Percentiles rank a stretch among this genome's conserved stretches.
phyloP scores from a whole-genome alignment of 2,797 vertebrate species.

The Columba guinea region DNA sequence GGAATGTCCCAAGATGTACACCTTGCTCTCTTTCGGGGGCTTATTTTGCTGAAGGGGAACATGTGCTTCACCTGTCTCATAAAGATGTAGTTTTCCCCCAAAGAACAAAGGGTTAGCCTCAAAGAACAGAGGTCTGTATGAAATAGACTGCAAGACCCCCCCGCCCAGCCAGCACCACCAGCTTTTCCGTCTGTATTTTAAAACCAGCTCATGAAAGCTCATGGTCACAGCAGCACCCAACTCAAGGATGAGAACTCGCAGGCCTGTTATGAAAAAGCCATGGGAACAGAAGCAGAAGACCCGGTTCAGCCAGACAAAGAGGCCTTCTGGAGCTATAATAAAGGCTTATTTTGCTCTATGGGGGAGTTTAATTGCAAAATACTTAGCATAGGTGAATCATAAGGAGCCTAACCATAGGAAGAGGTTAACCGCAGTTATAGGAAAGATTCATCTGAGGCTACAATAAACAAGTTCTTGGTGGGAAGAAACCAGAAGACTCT shows the following conservation, averaged over 20 bases:
- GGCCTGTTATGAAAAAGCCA: slow-evolving; percentile 5
- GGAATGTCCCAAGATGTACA: accelerated
- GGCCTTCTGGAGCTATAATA: slow-evolving; percentile 45
- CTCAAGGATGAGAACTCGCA: background rate
- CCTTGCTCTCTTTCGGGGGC: background rate
- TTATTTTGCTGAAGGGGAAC: background rate
- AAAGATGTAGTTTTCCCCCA: background rate
- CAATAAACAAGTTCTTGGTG: slow-evolving; percentile 50
- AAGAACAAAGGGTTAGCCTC: background rate
- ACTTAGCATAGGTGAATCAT: slow-evolving; percentile 64
- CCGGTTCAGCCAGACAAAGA: slow-evolving; percentile 56
- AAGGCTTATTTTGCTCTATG: slow-evolving; percentile 56
- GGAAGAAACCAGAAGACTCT: slow-evolving; percentile 31
- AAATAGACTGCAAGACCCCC: background rate
- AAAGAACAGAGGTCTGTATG: background rate
- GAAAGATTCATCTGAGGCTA: slow-evolving; percentile 58
- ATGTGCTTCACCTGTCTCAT: background rate
- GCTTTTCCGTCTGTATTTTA: background rate
- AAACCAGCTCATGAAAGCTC: background rate
- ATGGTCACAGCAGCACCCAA: background rate
- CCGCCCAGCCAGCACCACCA: background rate
- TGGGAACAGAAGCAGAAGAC: slow-evolving; percentile 64
- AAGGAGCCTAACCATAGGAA: slow-evolving; percentile 62
- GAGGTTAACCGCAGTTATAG: slow-evolving; percentile 67
- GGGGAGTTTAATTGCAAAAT: slow-evolving; percentile 68